Conservation (phyloP, 37 sponge, comb jelly and placozoan genomes). For the Dysidea cf. avara region DNA sequence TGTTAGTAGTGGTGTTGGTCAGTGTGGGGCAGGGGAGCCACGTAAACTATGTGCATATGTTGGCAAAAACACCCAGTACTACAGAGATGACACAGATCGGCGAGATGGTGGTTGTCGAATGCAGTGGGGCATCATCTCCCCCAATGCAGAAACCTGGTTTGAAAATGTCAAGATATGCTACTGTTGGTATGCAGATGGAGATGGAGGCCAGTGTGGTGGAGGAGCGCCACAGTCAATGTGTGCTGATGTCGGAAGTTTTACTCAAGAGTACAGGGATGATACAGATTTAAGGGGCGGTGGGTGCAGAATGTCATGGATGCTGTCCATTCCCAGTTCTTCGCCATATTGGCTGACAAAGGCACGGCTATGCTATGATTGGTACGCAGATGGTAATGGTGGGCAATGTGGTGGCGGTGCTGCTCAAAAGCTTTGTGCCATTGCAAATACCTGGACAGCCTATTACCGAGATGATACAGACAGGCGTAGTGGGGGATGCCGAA, state of each 20-base stretch:
- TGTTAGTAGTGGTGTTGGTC: background rate
- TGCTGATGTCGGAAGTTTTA: background rate
- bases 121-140: slow-evolving; percentile 7
- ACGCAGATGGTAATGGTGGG: slow-evolving; percentile 6
- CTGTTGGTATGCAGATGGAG: too few relatives aligned
- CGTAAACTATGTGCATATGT: slow-evolving; percentile 1
- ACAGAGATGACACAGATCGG: slow-evolving; percentile 7
- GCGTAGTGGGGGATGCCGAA: too few relatives aligned
- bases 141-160: background rate
- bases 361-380: background rate
- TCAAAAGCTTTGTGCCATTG: background rate
- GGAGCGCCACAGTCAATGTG: background rate
- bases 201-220: slow-evolving; percentile 6
- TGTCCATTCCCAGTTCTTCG: background rate
- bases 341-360: background rate
- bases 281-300: slow-evolving; percentile 8
- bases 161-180: slow-evolving; percentile 3
- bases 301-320: slow-evolving; percentile 7
- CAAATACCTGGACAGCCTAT: background rate
- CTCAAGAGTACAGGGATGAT: background rate
- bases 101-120: slow-evolving; percentile 2
- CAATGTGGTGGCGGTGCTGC: slow-evolving; percentile 3
- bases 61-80: background rate
- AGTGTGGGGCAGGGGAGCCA: background rate
- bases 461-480: slow-evolving; percentile 5